These are phyloP conservation scores for Euleptes europaea DNA, from an alignment of 2,113 vertebrate species.

Conservation along the genomic window DNA sequence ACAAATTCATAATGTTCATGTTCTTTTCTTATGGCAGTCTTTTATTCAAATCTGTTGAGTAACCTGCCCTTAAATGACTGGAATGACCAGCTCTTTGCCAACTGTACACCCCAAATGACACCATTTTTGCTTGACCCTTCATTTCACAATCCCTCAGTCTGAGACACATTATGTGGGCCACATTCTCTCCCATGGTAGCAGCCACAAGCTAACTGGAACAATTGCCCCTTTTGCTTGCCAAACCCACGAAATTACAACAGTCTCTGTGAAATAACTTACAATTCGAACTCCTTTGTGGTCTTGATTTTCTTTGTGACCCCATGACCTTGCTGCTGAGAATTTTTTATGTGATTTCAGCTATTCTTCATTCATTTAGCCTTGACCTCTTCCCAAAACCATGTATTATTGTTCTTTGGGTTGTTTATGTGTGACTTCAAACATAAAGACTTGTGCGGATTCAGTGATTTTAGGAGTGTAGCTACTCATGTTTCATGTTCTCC, in stretches of 20 bases:
- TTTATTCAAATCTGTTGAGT: background rate
- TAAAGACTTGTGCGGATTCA: background rate
- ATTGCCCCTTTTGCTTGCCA: slow-evolving; percentile 66
- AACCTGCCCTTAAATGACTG: slow-evolving; percentile 31
- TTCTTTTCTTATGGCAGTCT: slow-evolving; percentile 37
- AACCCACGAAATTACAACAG: slow-evolving; percentile 71
- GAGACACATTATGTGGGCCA: slow-evolving; percentile 46
- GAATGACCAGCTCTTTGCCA: slow-evolving; percentile 39
- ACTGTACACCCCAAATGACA: slow-evolving; percentile 63
- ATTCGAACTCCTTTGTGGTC: slow-evolving; percentile 59
- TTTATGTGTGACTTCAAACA: background rate
- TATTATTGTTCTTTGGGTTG: background rate
- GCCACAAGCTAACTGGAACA: slow-evolving; percentile 64
- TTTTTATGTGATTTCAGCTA: slow-evolving; percentile 20
- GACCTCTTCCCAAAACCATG: background rate
- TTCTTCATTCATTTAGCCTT: background rate
- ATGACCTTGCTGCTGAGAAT: slow-evolving; percentile 65
- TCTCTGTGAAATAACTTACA: slow-evolving; percentile 45
- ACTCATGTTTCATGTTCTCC: background rate
- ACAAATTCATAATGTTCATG: background rate
- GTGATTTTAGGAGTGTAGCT: background rate
- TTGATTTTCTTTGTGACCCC: slow-evolving; percentile 62
- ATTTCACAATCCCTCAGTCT: slow-evolving; percentile 56
- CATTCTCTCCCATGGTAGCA: slow-evolving; percentile 65
- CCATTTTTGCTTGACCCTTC: slow-evolving; percentile 51